phyloP scores from a whole-genome alignment of 2,113 vertebrate species.

The Cavia aperea region DNA sequence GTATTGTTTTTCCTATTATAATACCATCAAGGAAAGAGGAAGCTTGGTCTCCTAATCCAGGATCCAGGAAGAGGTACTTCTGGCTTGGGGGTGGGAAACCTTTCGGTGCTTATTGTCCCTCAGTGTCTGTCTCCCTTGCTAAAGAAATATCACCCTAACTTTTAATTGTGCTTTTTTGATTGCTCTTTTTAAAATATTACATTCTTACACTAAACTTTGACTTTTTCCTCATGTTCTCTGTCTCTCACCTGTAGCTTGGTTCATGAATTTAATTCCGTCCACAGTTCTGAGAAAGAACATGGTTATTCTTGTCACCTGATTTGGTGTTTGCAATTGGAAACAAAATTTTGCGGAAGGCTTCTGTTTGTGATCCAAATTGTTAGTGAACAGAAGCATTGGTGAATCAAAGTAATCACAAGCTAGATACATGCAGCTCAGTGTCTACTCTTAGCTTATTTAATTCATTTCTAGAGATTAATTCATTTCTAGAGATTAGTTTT shows the following conservation, averaged over 20 bases:
- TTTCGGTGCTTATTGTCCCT: not conserved
- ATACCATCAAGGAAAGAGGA: accelerated
- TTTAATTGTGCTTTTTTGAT: not conserved
- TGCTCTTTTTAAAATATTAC: not conserved
- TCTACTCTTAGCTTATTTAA: not conserved
- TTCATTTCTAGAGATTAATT: not conserved
- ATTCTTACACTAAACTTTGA: not conserved
- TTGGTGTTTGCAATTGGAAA: not conserved
- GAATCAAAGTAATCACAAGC: not conserved
- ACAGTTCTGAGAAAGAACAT: not conserved
- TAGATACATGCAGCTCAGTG: not conserved
- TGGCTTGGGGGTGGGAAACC: not conserved
- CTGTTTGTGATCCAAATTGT: not conserved
- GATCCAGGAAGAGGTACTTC: not conserved
- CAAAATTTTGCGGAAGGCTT: not conserved
- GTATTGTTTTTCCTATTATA: accelerated
- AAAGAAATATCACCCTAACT: no score
- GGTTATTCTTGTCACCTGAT: not conserved
- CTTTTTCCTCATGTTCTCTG: not conserved
- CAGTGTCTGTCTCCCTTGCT: not conserved
- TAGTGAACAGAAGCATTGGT: not conserved
- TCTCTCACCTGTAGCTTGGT: not conserved
- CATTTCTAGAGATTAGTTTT: not conserved
- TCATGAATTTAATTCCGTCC: not conserved
- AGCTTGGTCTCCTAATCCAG: no score